Percentiles rank a stretch among this genome's conserved stretches.
Conservation (phyloP, 2,113 vertebrate species). For the Tautogolabrus adspersus region DNA sequence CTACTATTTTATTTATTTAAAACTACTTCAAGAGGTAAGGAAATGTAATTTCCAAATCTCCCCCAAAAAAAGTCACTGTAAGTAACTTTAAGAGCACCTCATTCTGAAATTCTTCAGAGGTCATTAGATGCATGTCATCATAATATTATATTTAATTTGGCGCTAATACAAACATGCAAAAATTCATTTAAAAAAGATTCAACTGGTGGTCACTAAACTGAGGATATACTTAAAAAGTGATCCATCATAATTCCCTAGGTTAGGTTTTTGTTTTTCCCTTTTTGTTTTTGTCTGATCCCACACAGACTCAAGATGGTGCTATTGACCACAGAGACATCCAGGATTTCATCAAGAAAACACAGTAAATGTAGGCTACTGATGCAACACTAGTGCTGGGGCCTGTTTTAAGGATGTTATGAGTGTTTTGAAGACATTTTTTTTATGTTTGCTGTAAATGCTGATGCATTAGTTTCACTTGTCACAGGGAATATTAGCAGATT, state of each 20-base stretch:
- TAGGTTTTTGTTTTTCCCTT: background rate
- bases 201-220: background rate
- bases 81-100: too few relatives aligned
- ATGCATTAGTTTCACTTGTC: background rate
- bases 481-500: background rate
- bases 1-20: background rate
- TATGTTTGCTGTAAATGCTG: background rate
- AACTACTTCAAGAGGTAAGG: background rate
- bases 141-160: background rate
- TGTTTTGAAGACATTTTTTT: background rate
- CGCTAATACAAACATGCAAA: background rate
- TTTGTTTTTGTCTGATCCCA: background rate
- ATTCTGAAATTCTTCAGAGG: background rate
- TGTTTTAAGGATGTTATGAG: background rate
- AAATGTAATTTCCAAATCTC: too few relatives aligned
- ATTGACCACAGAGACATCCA: slow-evolving; percentile 8
- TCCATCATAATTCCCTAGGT: background rate
- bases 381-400: background rate
- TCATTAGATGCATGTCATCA: background rate
- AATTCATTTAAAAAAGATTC: background rate
- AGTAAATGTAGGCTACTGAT: background rate
- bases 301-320: slow-evolving; percentile 29
- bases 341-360: background rate
- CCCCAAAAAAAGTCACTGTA: too few relatives aligned
- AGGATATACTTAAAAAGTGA: background rate